These are phyloP conservation scores for Chymomyza procnemis DNA, from an alignment of 2,888 invertebrate genomes.

Conservation along the genomic window DNA sequence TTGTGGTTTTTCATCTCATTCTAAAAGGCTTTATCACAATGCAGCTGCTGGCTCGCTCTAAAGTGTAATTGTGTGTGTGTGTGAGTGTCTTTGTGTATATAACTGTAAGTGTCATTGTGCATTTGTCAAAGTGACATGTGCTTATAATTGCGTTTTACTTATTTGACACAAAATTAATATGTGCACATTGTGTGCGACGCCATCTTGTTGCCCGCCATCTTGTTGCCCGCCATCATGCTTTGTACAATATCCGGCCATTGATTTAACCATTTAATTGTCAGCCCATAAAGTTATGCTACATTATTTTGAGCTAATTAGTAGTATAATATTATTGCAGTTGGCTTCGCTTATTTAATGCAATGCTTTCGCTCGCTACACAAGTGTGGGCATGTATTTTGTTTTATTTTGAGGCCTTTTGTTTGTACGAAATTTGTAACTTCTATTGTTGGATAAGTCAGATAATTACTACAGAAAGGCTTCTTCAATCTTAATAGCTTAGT, in stretches of 20 bases:
- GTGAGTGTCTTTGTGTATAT: constrained; percentile 50
- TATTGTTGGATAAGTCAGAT: too few species aligned
- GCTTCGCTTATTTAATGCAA: constrained; percentile 28
- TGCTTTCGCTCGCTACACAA: background rate
- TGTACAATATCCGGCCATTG: background rate
- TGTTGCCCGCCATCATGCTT: constrained; percentile 10
- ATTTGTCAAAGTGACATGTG: constrained; percentile 69
- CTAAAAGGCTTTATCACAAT: background rate
- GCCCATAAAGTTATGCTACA: constrained; percentile 56
- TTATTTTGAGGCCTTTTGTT: background rate
- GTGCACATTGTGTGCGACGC: constrained; percentile 17
- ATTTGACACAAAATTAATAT: constrained; percentile 74
- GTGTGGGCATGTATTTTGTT: background rate
- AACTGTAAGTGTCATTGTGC: constrained; percentile 52
- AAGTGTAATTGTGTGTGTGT: background rate
- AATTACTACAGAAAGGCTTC: too few species aligned
- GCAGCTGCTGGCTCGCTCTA: background rate
- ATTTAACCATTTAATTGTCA: background rate
- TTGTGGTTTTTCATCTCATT: background rate
- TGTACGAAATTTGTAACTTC: too few species aligned
- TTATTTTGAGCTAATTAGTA: constrained; percentile 39
- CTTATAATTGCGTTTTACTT: constrained; percentile 73
- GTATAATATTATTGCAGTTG: constrained; percentile 22
- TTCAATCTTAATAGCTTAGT: too few species aligned
- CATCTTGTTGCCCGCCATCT: constrained; percentile 2